Conservation (phyloP, 2,888 invertebrate species). For the Deilephila elpenor region DNA sequence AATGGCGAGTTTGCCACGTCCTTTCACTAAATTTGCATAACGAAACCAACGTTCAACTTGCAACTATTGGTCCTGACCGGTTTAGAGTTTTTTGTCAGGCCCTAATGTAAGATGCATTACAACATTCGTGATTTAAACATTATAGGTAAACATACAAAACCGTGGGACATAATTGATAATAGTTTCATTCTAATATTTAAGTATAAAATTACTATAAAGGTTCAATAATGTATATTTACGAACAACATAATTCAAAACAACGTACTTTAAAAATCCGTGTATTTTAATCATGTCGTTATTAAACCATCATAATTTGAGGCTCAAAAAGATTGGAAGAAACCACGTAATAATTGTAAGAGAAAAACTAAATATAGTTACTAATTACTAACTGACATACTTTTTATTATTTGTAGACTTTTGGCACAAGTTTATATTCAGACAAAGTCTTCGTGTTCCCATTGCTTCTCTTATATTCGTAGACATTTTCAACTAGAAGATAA, state of each 20-base stretch:
- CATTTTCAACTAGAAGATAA: not conserved
- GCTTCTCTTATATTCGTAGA: not conserved
- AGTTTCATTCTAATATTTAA: no score
- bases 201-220: no score
- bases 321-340: not conserved
- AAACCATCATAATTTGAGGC: no score
- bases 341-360: not conserved
- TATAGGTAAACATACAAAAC: no score
- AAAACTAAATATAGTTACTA: constrained; percentile 1
- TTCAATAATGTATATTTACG: no score
- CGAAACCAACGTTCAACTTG: constrained; percentile 40
- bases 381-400: constrained; percentile 2
- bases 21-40: constrained; percentile 65
- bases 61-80: constrained; percentile 39
- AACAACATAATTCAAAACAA: no score
- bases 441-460: not conserved
- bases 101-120: not conserved
- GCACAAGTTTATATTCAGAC: constrained; percentile 5
- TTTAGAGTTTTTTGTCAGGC: constrained; percentile 25
- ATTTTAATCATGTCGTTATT: no score
- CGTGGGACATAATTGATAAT: no score
- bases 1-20: constrained; percentile 46
- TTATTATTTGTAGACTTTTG: constrained; percentile 5
- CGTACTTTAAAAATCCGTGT: no score
- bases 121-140: not conserved